phyloP scores from a whole-genome alignment of 2,888 invertebrate genomes.

The Diplazon laetatorius region DNA sequence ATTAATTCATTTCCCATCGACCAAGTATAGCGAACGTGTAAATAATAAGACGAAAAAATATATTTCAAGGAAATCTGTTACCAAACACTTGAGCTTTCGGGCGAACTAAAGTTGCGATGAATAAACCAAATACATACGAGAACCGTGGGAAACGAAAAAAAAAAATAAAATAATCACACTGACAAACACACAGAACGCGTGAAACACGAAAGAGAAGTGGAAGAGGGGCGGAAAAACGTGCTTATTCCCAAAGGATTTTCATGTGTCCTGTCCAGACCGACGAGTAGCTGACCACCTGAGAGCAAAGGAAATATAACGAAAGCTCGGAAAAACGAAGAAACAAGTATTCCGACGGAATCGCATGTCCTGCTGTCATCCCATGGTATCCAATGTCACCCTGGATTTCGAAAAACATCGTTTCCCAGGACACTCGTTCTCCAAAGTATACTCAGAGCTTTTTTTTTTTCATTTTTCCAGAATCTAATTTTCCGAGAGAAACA shows the following conservation, averaged over 20 bases:
- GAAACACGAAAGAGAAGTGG: conserved; percentile 30
- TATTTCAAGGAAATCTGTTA: too few species aligned
- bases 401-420: conserved; percentile 3
- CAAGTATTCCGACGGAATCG: neutral
- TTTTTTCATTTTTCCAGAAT: too few species aligned
- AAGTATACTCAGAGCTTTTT: conserved; percentile 17
- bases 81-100: too few species aligned
- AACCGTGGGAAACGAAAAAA: neutral
- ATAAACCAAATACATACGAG: neutral
- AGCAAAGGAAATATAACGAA: neutral
- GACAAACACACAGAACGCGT: conserved; percentile 4
- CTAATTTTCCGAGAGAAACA: conserved; percentile 61
- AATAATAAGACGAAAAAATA: neutral
- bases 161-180: neutral
- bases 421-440: neutral
- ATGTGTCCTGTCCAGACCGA: conserved; percentile 18
- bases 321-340: conserved; percentile 21
- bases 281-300: conserved; percentile 32
- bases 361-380: conserved; percentile 30
- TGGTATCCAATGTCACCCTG: conserved; percentile 36
- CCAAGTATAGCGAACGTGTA: neutral
- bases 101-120: neutral
- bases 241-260: conserved; percentile 40
- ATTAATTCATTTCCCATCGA: too few species aligned
- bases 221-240: conserved; percentile 24